A percentile compares a stretch with the other conserved stretches of the same genome.
Conservation (phyloP, 2,113 vertebrate species). For the Gallinago paraguaiae region DNA sequence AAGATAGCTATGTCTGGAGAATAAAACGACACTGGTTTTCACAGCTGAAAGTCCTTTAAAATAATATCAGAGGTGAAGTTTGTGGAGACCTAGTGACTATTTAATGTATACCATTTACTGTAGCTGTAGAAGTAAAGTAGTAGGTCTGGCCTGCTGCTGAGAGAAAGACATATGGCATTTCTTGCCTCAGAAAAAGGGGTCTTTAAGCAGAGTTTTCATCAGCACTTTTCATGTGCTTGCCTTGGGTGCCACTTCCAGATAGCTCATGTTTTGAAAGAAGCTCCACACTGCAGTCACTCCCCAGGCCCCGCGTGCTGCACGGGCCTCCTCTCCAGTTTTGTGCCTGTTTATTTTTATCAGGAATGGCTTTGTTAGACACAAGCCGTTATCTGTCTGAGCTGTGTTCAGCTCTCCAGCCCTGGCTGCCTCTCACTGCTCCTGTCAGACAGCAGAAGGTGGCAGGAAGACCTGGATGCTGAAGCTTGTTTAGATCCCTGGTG, state of each 20-base stretch:
- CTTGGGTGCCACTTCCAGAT: conserved; percentile 2
- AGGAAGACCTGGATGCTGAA: not conserved
- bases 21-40: not conserved
- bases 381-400: not conserved
- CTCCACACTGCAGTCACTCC: not conserved
- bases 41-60: conserved; percentile 19
- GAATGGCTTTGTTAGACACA: conserved; percentile 30
- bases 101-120: not conserved
- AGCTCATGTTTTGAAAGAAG: not conserved
- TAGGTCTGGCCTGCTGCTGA: conserved; percentile 9
- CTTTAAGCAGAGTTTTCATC: conserved; percentile 31
- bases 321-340: not conserved
- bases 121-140: not conserved
- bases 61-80: conserved; percentile 1
- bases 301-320: not conserved
- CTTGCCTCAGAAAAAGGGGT: conserved; percentile 9
- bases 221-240: not conserved
- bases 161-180: not conserved
- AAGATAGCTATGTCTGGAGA: not conserved
- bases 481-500: not conserved
- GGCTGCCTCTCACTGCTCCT: not conserved
- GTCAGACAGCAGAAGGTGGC: not conserved
- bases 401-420: not conserved
- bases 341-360: not conserved
- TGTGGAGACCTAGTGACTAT: not conserved